These are phyloP conservation scores for Dipodomys stephensi DNA, from an alignment of 2,113 vertebrate species.

Conservation along the genomic window DNA sequence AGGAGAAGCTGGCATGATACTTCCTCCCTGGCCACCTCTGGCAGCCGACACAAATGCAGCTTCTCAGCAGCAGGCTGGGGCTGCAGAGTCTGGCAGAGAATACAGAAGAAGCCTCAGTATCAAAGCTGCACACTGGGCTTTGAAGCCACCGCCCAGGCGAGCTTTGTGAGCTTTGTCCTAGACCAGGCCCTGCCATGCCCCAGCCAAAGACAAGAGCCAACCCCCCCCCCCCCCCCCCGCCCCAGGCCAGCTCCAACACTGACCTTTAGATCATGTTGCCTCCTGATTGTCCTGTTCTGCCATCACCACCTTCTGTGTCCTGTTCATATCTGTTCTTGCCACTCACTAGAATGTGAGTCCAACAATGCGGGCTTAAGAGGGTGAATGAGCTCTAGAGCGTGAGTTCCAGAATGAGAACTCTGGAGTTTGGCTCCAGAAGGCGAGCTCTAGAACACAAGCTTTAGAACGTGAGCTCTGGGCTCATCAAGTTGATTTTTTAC, in stretches of 20 bases:
- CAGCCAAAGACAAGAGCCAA: background rate
- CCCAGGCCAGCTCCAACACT: background rate
- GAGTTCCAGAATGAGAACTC: too few relatives aligned
- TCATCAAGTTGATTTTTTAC: background rate
- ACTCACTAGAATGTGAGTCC: background rate
- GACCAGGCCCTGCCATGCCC: background rate
- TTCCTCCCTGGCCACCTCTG: background rate
- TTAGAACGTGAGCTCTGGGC: background rate
- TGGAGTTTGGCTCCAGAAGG: too few relatives aligned
- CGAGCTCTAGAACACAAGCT: too few relatives aligned
- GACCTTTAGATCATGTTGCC: background rate
- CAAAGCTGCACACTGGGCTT: background rate
- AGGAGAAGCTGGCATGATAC: fast-evolving
- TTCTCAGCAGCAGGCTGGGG: background rate
- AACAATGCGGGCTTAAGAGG: too few relatives aligned
- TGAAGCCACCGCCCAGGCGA: background rate
- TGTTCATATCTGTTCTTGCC: background rate
- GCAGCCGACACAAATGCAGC: background rate
- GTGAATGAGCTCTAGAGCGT: too few relatives aligned
- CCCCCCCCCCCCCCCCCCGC: background rate
- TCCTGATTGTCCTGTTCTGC: background rate
- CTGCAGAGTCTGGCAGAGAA: background rate
- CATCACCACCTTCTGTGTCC: background rate
- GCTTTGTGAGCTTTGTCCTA: background rate
- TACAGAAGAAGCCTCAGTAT: background rate